Percentiles rank a stretch among this genome's conserved stretches.
These are phyloP conservation scores for Parasteatoda lunata DNA, from an alignment of 2,888 invertebrate genomes.

Conservation along the genomic window DNA sequence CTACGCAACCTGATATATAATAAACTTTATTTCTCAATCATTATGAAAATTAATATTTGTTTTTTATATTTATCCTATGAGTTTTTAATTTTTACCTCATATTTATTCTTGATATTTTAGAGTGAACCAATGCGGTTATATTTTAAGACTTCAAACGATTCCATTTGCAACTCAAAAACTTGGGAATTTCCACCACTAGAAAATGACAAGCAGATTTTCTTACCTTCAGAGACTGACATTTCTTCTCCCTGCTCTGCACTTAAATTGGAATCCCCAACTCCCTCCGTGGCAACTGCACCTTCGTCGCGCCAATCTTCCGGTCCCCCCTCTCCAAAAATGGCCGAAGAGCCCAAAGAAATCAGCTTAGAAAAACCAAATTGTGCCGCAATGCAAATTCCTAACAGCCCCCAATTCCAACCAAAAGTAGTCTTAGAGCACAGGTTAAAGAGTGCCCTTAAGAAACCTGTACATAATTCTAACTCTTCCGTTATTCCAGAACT, in stretches of 20 bases:
- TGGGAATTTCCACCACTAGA: not conserved
- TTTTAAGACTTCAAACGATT: constrained; percentile 26
- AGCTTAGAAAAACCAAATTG: constrained; percentile 31
- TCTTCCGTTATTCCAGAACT: constrained; percentile 8
- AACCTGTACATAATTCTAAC: not conserved
- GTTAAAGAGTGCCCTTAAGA: constrained; percentile 30
- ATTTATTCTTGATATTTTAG: constrained; percentile 28
- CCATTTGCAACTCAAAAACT: too few species aligned
- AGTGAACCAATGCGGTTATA: constrained; percentile 55
- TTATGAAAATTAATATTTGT: too few species aligned
- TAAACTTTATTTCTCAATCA: too few species aligned
- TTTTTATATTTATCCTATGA: too few species aligned
- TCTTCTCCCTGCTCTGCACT: not conserved
- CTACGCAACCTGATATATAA: too few species aligned
- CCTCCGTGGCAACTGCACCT: constrained; percentile 43
- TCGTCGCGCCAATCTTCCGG: constrained; percentile 50
- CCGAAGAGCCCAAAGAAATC: constrained; percentile 54
- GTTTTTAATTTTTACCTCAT: not conserved
- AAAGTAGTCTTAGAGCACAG: constrained; percentile 4
- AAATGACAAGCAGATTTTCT: not conserved
- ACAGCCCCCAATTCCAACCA: not conserved
- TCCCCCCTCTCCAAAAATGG: constrained; percentile 58
- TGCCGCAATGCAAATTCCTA: constrained; percentile 15
- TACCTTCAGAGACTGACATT: not conserved
- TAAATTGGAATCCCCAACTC: not conserved